phyloP scores from a whole-genome alignment of 2,888 invertebrate species.

The Epirrhoe tristata region DNA sequence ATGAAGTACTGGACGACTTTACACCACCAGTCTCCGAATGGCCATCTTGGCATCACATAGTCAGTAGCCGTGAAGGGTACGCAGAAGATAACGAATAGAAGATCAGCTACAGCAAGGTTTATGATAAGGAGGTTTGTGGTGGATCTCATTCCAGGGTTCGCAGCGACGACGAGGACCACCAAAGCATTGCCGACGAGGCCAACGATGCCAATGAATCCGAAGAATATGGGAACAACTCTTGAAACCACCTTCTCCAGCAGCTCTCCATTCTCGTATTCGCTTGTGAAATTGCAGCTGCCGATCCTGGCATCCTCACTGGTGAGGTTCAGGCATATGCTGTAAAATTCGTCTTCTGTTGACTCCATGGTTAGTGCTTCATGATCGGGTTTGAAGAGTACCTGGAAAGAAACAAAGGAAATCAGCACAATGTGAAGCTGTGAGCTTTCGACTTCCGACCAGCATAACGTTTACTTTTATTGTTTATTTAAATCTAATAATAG shows the following conservation, averaged over 20 bases:
- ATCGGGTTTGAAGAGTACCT: conserved; percentile 33
- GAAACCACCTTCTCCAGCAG: conserved; percentile 88
- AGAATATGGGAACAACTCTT: conserved; percentile 91
- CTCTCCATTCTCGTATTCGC: conserved; percentile 80
- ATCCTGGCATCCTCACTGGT: conserved; percentile 68
- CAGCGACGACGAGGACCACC: conserved; percentile 94
- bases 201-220: conserved; percentile 93
- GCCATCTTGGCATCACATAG: conserved; percentile 95
- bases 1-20: conserved; percentile 96
- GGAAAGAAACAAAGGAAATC: conserved; percentile 22
- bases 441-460: too few species aligned
- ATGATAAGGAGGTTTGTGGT: conserved; percentile 97
- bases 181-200: conserved; percentile 96
- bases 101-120: conserved; percentile 95
- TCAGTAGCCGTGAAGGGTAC: conserved; percentile 97
- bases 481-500: too few species aligned
- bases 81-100: conserved; percentile 96
- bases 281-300: conserved; percentile 71
- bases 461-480: too few species aligned
- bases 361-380: conserved; percentile 66
- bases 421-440: not conserved
- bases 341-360: conserved; percentile 76
- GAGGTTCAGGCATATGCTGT: conserved; percentile 74
- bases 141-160: conserved; percentile 96
- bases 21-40: conserved; percentile 96